Evolutionary conservation across 2,888 invertebrate genomes (phyloP).

Genomic region (Leuctra nigra): DNA sequence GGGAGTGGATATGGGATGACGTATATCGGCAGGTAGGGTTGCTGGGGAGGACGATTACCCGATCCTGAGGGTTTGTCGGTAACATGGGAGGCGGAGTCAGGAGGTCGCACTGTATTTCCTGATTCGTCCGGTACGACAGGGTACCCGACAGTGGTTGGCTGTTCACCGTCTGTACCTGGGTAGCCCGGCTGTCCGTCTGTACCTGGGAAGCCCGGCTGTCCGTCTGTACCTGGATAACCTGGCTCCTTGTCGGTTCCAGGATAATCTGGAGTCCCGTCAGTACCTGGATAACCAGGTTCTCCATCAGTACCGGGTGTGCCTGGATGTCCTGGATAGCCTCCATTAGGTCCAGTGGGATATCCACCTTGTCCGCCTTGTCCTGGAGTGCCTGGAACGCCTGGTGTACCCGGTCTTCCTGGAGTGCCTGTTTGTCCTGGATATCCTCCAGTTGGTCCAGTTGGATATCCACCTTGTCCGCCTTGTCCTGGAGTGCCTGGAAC

Average conservation of each 20-base stretch:
- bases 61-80: constrained; percentile 15
- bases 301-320: constrained; percentile 19
- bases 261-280: constrained; percentile 6
- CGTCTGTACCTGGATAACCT: constrained; percentile 20
- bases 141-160: not conserved
- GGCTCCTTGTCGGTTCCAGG: constrained; percentile 21
- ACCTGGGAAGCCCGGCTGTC: constrained; percentile 24
- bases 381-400: constrained; percentile 30
- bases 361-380: constrained; percentile 29
- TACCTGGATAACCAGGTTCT: constrained; percentile 18
- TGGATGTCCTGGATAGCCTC: constrained; percentile 27
- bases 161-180: not conserved
- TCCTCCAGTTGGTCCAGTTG: constrained; percentile 18
- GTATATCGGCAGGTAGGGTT: constrained; percentile 35
- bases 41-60: not conserved
- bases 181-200: constrained; percentile 26
- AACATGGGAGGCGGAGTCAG: constrained; percentile 5
- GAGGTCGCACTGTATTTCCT: not conserved
- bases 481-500: constrained; percentile 29
- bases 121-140: constrained; percentile 16
- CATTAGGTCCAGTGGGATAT: constrained; percentile 8
- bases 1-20: constrained; percentile 53
- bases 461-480: constrained; percentile 19
- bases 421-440: constrained; percentile 27
- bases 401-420: constrained; percentile 22